Conservation (phyloP, 2,888 invertebrate species). For the Palloptera scutellata region DNA sequence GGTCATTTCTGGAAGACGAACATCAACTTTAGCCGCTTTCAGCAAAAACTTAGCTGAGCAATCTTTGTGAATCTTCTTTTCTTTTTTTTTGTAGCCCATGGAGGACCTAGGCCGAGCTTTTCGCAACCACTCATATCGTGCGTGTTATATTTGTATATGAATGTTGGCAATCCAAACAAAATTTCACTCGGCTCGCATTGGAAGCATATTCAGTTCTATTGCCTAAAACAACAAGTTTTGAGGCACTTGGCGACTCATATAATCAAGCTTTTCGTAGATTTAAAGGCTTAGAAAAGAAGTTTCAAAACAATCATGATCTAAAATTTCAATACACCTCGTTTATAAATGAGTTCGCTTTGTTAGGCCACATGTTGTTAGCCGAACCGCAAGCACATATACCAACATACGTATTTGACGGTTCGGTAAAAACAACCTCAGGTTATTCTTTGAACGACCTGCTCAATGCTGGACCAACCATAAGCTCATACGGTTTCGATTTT, state of each 20-base stretch:
- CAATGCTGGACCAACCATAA: slow-evolving; percentile 30
- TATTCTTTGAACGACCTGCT: slow-evolving; percentile 28
- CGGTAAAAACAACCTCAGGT: slow-evolving; percentile 30
- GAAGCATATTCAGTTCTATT: slow-evolving; percentile 22
- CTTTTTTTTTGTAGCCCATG: no score
- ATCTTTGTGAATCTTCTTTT: no score
- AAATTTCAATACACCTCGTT: slow-evolving; percentile 25
- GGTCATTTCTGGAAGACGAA: slow-evolving; percentile 34
- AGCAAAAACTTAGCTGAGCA: slow-evolving; percentile 9
- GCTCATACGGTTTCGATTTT: slow-evolving; percentile 16
- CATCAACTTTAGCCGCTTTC: neutral
- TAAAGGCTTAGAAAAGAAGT: slow-evolving; percentile 27
- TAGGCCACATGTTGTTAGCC: slow-evolving; percentile 32
- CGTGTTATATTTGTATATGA: slow-evolving; percentile 19
- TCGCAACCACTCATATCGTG: neutral
- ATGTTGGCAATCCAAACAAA: slow-evolving; percentile 28
- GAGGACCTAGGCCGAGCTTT: slow-evolving; percentile 26
- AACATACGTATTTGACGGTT: slow-evolving; percentile 30
- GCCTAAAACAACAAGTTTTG: slow-evolving; percentile 6
- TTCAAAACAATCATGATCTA: slow-evolving; percentile 19
- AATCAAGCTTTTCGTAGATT: slow-evolving; percentile 26
- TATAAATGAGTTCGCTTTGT: slow-evolving; percentile 24
- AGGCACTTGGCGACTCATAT: slow-evolving; percentile 30
- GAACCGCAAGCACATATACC: slow-evolving; percentile 10
- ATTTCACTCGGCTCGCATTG: slow-evolving; percentile 20